Evolutionary conservation across 2,113 vertebrate species (phyloP).

Genomic region (Xenopus tropicalis): DNA sequence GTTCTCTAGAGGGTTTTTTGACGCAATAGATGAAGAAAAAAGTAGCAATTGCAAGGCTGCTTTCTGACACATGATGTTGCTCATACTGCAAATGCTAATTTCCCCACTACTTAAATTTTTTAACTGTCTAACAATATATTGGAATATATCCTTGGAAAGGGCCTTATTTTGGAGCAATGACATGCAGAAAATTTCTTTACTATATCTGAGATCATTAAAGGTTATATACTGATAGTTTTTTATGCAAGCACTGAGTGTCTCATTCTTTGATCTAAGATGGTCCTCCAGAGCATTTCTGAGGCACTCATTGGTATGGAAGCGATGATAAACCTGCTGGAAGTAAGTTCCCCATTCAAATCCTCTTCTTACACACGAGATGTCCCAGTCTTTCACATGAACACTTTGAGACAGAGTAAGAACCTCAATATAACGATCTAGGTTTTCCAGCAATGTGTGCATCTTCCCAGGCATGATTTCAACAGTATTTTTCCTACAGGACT

Average conservation of each 20-base stretch:
- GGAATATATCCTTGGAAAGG: slow-evolving; percentile 50
- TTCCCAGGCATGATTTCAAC: slow-evolving; percentile 7
- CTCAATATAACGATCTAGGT: slow-evolving; percentile 55
- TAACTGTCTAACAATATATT: slow-evolving; percentile 51
- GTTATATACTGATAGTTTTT: slow-evolving; percentile 37
- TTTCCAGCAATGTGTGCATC: slow-evolving; percentile 56
- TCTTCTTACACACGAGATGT: slow-evolving; percentile 49
- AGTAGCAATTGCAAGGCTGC: slow-evolving; percentile 8
- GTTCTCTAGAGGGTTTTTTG: slow-evolving; percentile 11
- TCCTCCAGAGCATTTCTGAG: slow-evolving; percentile 53
- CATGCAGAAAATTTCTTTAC: slow-evolving; percentile 55
- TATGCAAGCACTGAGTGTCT: slow-evolving; percentile 45
- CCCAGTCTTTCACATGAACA: slow-evolving; percentile 58
- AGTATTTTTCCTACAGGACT: not conserved
- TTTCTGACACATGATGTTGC: not conserved
- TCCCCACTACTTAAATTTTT: slow-evolving; percentile 49
- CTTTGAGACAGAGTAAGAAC: slow-evolving; percentile 62
- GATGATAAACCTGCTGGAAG: slow-evolving; percentile 60
- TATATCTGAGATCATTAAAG: slow-evolving; percentile 59
- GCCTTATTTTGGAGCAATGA: slow-evolving; percentile 60
- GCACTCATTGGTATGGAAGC: slow-evolving; percentile 50
- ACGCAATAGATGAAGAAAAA: not conserved
- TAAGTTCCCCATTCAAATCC: slow-evolving; percentile 67
- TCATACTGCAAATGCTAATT: not conserved
- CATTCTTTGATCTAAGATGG: slow-evolving; percentile 54